phyloP scores from a whole-genome alignment of 2,888 invertebrate genomes.

The Atherix ibis region DNA sequence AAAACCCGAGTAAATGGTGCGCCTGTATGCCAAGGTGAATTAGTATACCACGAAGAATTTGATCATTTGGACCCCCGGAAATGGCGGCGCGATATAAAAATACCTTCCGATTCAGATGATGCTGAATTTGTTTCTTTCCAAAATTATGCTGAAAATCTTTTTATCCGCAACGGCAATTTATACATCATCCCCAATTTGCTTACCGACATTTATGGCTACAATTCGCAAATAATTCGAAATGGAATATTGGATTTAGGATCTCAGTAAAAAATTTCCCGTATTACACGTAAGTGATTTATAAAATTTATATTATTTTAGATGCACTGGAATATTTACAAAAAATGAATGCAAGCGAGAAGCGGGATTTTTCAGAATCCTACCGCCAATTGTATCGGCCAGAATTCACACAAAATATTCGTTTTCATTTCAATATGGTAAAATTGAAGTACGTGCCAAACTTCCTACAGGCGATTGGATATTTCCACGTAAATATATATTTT shows the following conservation, averaged over 20 bases:
- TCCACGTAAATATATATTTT: slow-evolving; percentile 40
- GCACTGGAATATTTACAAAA: slow-evolving; percentile 35
- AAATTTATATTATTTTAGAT: slow-evolving; percentile 25
- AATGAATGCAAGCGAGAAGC: slow-evolving; percentile 24
- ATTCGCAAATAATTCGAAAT: slow-evolving; percentile 16
- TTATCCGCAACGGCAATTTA: slow-evolving; percentile 22
- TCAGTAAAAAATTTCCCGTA: slow-evolving; percentile 20
- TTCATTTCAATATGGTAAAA: slow-evolving; percentile 50
- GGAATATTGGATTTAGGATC: slow-evolving; percentile 27
- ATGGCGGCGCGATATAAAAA: slow-evolving; percentile 43
- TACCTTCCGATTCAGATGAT: slow-evolving; percentile 34
- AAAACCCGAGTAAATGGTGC: slow-evolving; percentile 27
- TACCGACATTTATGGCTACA: slow-evolving; percentile 16
- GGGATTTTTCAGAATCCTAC: slow-evolving; percentile 39
- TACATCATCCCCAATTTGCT: slow-evolving; percentile 29
- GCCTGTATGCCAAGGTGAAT: slow-evolving; percentile 33
- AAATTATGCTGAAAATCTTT: slow-evolving; percentile 23
- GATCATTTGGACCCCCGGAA: slow-evolving; percentile 31
- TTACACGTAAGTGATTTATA: background rate
- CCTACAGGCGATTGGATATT: slow-evolving; percentile 65
- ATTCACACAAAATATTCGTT: slow-evolving; percentile 45
- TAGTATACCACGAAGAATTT: slow-evolving; percentile 48
- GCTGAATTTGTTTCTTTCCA: slow-evolving; percentile 35
- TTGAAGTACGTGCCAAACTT: slow-evolving; percentile 53
- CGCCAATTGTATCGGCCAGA: slow-evolving; percentile 49